Conservation (phyloP, 2,113 vertebrate species). For the Coryphaenoides rupestris region DNA sequence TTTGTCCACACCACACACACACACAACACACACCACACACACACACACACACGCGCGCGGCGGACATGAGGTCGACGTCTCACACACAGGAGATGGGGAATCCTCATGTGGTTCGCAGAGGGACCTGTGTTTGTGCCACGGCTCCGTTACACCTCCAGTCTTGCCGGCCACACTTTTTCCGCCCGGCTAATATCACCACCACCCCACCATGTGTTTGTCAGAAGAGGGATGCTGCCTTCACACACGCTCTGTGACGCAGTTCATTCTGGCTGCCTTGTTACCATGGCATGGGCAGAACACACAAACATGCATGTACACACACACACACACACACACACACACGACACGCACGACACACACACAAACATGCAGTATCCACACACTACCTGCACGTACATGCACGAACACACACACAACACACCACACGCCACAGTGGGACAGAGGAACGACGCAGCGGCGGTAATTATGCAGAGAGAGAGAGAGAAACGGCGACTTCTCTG, state of each 20-base stretch:
- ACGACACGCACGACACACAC: conserved; percentile 6
- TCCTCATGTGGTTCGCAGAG: conserved; percentile 26
- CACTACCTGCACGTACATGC: background rate
- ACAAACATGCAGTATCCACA: background rate
- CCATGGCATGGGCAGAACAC: conserved; percentile 34
- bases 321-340: conserved; percentile 16
- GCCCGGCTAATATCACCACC: no score
- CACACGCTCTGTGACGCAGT: conserved; percentile 18
- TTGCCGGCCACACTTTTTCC: no score
- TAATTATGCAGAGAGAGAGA: conserved; percentile 32
- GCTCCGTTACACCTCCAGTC: no score
- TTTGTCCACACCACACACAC: conserved; percentile 16
- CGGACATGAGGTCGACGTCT: background rate
- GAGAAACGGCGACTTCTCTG: conserved; percentile 1
- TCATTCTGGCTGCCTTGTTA: conserved; percentile 36
- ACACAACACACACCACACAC: conserved; percentile 7
- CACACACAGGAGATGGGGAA: conserved; percentile 8
- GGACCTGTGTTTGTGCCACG: no score
- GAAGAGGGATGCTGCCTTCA: background rate
- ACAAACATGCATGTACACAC: conserved; percentile 20
- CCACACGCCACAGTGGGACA: no score
- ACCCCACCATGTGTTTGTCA: background rate
- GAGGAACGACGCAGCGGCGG: background rate
- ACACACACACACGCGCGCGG: background rate
- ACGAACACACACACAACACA: conserved; percentile 12